These are phyloP conservation scores for Peromyscus polionotus DNA, from an alignment of 2,113 vertebrate genomes.

Conservation along the genomic window DNA sequence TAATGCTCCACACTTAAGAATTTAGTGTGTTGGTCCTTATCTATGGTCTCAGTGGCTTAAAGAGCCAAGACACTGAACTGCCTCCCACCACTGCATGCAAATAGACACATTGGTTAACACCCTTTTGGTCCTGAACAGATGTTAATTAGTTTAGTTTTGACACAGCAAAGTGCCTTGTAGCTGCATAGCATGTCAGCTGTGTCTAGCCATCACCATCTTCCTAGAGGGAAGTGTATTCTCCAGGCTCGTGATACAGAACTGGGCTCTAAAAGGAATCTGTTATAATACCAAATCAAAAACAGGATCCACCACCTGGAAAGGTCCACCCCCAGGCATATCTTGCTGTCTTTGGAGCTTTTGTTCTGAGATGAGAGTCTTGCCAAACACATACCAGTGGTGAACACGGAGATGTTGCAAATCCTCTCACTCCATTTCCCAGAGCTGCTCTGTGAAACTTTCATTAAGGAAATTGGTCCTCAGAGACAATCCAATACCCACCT, in stretches of 20 bases:
- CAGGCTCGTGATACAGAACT: rapidly evolving
- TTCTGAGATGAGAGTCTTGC: neutral
- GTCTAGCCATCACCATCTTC: neutral
- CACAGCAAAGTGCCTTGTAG: neutral
- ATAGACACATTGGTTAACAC: neutral
- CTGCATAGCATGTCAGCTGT: neutral
- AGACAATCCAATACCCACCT: neutral
- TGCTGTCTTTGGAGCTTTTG: neutral
- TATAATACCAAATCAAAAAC: neutral
- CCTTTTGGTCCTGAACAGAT: neutral
- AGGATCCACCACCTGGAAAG: neutral
- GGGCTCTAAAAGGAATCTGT: neutral
- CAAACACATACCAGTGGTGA: rapidly evolving
- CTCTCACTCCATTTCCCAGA: neutral
- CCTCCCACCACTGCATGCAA: neutral
- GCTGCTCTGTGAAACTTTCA: neutral
- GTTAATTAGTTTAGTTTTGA: neutral
- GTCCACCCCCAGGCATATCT: neutral
- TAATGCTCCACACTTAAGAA: rapidly evolving
- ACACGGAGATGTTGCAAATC: neutral
- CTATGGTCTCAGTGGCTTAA: rapidly evolving
- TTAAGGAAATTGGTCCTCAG: too few relatives aligned
- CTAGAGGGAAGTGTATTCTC: neutral
- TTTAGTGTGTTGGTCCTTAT: rapidly evolving
- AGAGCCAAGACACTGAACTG: rapidly evolving